phyloP scores from a whole-genome alignment of 1,140 invertebrate genomes.

The Marisa cornuarietis region DNA sequence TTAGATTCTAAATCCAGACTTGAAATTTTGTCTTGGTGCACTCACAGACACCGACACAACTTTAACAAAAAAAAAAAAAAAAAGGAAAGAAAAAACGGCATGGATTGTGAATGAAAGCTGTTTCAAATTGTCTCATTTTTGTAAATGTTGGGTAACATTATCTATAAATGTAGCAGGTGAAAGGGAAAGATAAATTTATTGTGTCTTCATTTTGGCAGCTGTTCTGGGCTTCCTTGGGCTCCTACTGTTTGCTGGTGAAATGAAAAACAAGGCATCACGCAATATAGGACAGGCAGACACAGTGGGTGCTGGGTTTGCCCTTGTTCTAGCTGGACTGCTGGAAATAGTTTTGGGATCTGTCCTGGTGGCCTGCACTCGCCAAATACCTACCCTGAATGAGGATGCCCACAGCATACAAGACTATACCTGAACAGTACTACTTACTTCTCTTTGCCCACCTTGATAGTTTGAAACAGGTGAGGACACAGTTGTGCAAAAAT shows the following conservation, averaged over 20 bases:
- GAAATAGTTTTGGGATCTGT: background rate
- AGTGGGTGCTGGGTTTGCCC: background rate
- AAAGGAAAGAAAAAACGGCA: no score
- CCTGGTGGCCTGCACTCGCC: background rate
- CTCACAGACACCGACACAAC: no score
- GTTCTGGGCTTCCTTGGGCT: slow-evolving; percentile 16
- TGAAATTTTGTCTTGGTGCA: no score
- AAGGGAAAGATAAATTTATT: no score
- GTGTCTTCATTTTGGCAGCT: background rate
- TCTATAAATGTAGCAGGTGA: no score
- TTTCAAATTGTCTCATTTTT: no score
- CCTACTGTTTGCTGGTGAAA: slow-evolving; percentile 9
- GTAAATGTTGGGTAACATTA: no score
- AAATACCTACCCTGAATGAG: background rate
- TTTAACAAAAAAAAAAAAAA: no score
- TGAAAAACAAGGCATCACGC: slow-evolving; percentile 15
- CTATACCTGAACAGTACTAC: background rate
- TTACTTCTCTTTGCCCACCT: background rate
- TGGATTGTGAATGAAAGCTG: no score
- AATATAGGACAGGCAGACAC: slow-evolving; percentile 9
- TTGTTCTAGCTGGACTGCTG: background rate
- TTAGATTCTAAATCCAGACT: no score
- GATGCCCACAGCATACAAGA: background rate
- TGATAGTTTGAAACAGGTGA: no score
- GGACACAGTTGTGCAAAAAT: no score